Base-by-base conservation (phyloP, 2,888 invertebrate genomes). In the Aporophyla nigra region DNA sequence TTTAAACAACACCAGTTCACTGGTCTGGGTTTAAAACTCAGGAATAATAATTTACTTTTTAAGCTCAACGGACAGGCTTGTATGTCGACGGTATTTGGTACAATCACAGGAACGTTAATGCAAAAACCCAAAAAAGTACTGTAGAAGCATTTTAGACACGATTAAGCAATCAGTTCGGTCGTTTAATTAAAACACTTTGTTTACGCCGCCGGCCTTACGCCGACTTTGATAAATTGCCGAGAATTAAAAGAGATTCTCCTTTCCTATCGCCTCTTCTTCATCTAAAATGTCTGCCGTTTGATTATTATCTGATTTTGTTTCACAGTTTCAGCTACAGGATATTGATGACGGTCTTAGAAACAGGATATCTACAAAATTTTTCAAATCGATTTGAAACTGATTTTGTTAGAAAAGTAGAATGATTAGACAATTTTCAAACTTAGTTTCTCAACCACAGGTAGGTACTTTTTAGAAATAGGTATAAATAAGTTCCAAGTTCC, bases 181-280 rank as follows among this genome's bases (percentile, higher is more conserved):
- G 89, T 93, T 92, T 92, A 93, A 93, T 93, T 93, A 92, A 91
- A 92, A 88, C 90, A 91, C 91, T 93, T 93, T 93, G 92, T 92
- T 93, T 92, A 90, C 91, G 87, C 87, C 82, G 87, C 83, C 74
- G 80, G 86, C 86, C 85, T 82, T 80, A 82, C 83, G 71, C 85
- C 80, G 92, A 93, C 92, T 91, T 92, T 93, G 93, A 93, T 92
- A 90, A 93, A 93, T 93, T 88, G 84, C 86, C 74, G 76, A 81
- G 89, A 90, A 91, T 91, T 88, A 90, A 89, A 89, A 89, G 87
- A 90, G 88, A 89, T 88, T 88, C 86, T 73, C 75, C 76, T 85
- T 88, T 89, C 80, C 86, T 87, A 88, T 88, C 84, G 87, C 70
- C 74, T 86, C 71, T 71, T 82, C 80, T 84, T 84, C 81, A 86